Conservation (phyloP, 2,888 invertebrate species). For the Limnephilus rhombicus region DNA sequence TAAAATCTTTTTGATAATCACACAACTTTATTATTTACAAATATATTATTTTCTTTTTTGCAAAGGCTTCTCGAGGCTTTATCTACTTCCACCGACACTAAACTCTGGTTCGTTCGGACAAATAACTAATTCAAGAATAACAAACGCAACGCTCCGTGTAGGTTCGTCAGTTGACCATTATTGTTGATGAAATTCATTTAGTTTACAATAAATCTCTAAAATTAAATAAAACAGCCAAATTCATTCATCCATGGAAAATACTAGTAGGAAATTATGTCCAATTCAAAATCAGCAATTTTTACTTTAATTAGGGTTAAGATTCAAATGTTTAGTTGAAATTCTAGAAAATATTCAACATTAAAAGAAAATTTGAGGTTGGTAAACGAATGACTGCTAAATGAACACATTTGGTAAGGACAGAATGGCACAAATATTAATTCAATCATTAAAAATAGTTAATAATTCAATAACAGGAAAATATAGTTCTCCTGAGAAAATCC, state of each 20-base stretch:
- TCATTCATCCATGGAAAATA: neutral
- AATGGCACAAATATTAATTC: constrained; percentile 47
- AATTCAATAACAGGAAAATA: neutral
- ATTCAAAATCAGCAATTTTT: neutral
- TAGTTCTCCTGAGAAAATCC: constrained; percentile 13
- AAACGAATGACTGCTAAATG: constrained; percentile 32
- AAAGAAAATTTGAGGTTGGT: neutral
- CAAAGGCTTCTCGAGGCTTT: constrained; percentile 1
- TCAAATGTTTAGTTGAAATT: neutral
- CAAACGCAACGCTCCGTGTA: neutral
- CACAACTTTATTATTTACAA: constrained; percentile 36
- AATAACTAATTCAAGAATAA: neutral
- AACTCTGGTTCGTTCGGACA: neutral
- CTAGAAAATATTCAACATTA: neutral
- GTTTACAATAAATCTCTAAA: neutral
- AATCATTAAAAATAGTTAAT: constrained; percentile 47
- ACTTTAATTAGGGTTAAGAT: neutral
- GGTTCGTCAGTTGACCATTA: neutral
- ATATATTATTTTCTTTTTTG: constrained; percentile 10
- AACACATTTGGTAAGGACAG: constrained; percentile 44
- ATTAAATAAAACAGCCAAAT: neutral
- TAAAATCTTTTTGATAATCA: constrained; percentile 37
- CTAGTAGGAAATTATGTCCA: neutral
- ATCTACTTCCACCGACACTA: neutral
- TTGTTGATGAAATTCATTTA: neutral